Evolutionary conservation across 2,113 vertebrate species (phyloP), one percentile per base, ranked within the genome.

Genomic region (Coturnix japonica): DNA sequence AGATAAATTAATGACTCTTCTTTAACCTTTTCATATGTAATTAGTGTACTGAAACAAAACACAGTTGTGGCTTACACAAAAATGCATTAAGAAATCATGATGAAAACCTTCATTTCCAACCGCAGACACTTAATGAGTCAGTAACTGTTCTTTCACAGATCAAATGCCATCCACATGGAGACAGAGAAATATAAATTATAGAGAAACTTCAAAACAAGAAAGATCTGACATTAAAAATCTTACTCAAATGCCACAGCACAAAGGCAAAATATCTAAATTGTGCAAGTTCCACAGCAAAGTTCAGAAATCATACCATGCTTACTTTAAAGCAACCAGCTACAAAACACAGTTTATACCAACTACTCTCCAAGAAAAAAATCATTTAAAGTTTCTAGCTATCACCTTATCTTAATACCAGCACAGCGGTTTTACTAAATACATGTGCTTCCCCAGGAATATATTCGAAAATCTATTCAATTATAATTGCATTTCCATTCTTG

Each of bases 401-500:
- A 61, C 39, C 33, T 76, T n/a, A n/a, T n/a, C n/a, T n/a, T 75
- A 59, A 70, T 71, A 14, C 3, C 17, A 84, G 31, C 13, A 57
- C 4, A 72, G 7, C 7, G 44, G 11, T 65, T 89, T 80, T 73
- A 69, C 16, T 28, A 31, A 37, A 56, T 4, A 30, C 8, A 21
- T 19, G 1, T 2, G 1, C 3, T 79, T 84, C 33, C 39, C 31
- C 37, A 22, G 25, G 33, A 49, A 82, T 63, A n/a, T 21, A 20
- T 0, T 63, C 37, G 26, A 63, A 20, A 4, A 25, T 5, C 2
- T 19, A 30, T 33, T 47, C 26, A 59, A 1, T 4, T 51, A 54
- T 51, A 49, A 73, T 12, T 37, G 22, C 19, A 69, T 13, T 26
- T 89, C 31, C 0, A 0, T 67, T 49, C 33, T 39, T 31, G 18